Base-by-base conservation (phyloP, 2,113 vertebrate species). In the Elgaria multicarinata region DNA sequence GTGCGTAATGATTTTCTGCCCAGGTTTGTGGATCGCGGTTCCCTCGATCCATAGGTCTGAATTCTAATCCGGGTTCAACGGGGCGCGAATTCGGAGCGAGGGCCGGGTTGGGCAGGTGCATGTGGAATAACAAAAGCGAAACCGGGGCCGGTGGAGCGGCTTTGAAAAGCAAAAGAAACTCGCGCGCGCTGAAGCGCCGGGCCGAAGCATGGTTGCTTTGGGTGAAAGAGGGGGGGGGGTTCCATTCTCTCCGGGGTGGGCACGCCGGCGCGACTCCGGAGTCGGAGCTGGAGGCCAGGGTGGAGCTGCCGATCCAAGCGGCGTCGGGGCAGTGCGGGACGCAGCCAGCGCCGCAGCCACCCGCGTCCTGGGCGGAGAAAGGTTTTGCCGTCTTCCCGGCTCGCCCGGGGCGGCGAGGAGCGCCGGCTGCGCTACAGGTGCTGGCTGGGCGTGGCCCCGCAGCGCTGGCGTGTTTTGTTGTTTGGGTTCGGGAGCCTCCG, bases 351-450 rank as follows among this genome's bases (percentile, higher is more conserved):
- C 18, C 42, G 31, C 22, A 3, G n/a, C 28, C 28, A 26, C 26
- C 46, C 26, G 77, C 50, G 46, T 31, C 77, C 31, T 53, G 31
- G 74, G 74, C 5, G 42, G 26, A 46, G 46, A 53, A 26, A 4
- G 42, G 24, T 28, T 53, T 18, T 24, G 4, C 36, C 77, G 16
- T 36, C 33, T 14, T 58, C 78, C 31, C 31, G 16, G n/a, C 18
- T 3, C 2, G 72, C 36, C 3, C 72, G 36, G 72, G 50, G 46
- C 77, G 33, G 16, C 3, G 16, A 3, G 2, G 4, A 31, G 18
- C 6, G 22, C 20, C 39, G 39, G 82, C 83, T 50, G 58, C 58
- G 82, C 64, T 69, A 84, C 82, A 84, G 82, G 82, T 84, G 82
- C 82, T 20, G 81, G 24, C 10, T 31, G 81, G 81, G 81, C 50